A percentile compares a stretch with the other conserved stretches of the same genome.
Evolutionary conservation across 2,113 vertebrate species (phyloP).

Genomic region (Apteryx owenii): DNA sequence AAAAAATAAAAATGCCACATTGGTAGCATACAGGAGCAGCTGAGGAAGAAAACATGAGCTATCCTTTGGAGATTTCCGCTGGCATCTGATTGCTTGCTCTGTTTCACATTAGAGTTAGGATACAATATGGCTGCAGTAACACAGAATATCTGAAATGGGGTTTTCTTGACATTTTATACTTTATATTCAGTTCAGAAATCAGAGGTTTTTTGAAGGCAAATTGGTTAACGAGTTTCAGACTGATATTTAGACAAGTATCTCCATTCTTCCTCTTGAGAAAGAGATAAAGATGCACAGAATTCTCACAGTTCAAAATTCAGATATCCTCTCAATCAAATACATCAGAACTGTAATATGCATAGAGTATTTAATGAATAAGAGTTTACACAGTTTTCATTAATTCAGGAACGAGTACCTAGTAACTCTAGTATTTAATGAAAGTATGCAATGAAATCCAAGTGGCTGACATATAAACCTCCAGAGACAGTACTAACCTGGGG

Average conservation of each 20-base stretch:
- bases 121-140: background rate
- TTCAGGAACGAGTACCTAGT: background rate
- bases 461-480: constrained; percentile 65
- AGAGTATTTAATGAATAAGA: background rate
- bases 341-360: background rate
- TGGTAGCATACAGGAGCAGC: background rate
- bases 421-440: constrained; percentile 26
- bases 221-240: background rate
- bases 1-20: background rate
- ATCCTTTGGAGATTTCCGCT: background rate
- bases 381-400: background rate
- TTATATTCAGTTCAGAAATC: background rate
- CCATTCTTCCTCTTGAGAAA: background rate
- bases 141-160: background rate
- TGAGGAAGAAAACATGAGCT: background rate
- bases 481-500: constrained; percentile 51
- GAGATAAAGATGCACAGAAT: background rate
- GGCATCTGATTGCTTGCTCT: background rate
- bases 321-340: background rate
- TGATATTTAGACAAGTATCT: background rate
- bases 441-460: constrained; percentile 37
- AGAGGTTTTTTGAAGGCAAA: background rate
- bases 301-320: background rate
- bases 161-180: background rate
- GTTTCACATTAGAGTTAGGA: background rate